Evolutionary conservation across 2,888 invertebrate genomes (phyloP), one percentile per base, ranked within the genome.

Genomic region (Platycheirus albimanus): DNA sequence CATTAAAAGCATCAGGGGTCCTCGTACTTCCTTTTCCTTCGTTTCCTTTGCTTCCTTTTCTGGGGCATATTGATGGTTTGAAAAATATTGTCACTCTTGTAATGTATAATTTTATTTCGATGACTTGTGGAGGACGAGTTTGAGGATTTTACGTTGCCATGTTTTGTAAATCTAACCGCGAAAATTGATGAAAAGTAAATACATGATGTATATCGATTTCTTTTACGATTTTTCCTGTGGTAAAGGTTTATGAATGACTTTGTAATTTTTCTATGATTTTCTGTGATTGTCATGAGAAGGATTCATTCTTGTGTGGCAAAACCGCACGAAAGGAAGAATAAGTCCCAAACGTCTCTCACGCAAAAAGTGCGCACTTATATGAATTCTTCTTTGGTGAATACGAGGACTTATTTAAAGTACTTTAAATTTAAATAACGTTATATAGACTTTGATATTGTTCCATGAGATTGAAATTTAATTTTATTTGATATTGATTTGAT

Each of bases 401-500:
- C n/a, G n/a, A 2, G 1, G 13, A 49, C 24, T 49, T n/a, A 19
- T 64, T 64, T 51, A 64, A 41, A n/a, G 52, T 3, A 19, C 58
- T 61, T 61, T 61, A 61, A 38, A 41, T 43, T 61, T 28, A 38
- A 43, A 38, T 36, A 11, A 11, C 24, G 0, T 38, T 20, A 38
- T 28, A 6, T 3, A 24, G 3, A 20, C 13, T 11, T 24, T 51
- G 33, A 51, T n/a, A n/a, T 66, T 66, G 36, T 51, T 51, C 36
- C 49, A 38, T 7, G 15, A 1, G 66, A 66, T 28, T 33, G 66
- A 38, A 20, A 51, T 49, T 66, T 19, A 51, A 51, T 66, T 66
- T 6, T n/a, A 30, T 66, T 51, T 15, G 10, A 36, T 20, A 41
- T 61, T 43, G 28, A 61, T 28, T 63, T 38, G n/a, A n/a, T n/a